A percentile compares a stretch with the other conserved stretches of the same genome.
These are phyloP conservation scores for Prunella fulvescens DNA, from an alignment of 2,113 vertebrate genomes.

Conservation along the genomic window DNA sequence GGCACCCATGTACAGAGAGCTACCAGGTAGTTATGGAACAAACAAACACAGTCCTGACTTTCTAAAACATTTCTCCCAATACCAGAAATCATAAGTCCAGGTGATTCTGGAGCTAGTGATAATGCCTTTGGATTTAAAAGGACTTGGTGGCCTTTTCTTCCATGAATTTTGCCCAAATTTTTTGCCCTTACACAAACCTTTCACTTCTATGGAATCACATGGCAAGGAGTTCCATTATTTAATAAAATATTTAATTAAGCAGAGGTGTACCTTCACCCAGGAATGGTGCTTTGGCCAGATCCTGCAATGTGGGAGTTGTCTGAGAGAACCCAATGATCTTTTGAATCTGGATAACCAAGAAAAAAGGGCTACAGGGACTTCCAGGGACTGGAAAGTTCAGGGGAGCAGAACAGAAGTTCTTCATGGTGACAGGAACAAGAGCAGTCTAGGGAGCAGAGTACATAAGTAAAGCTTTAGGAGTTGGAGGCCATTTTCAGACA, in stretches of 20 bases:
- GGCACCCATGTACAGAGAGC: background rate
- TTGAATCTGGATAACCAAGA: background rate
- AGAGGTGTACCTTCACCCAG: background rate
- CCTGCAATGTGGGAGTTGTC: background rate
- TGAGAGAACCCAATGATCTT: background rate
- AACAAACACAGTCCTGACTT: background rate
- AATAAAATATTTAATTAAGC: background rate
- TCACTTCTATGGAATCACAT: background rate
- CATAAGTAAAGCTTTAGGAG: background rate
- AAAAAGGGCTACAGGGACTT: background rate
- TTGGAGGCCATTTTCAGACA: background rate
- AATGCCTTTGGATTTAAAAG: background rate
- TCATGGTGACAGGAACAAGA: background rate
- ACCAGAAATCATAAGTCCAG: background rate
- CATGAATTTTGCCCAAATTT: background rate
- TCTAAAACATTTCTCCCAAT: background rate
- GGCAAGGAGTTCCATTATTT: background rate
- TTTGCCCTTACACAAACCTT: background rate
- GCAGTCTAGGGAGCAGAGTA: background rate
- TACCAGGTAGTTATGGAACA: background rate
- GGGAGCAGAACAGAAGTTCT: background rate
- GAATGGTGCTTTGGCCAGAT: background rate
- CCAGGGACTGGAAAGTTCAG: background rate
- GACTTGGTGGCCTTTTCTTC: background rate
- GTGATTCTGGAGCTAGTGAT: background rate